Conservation (phyloP, 2,888 invertebrate species). For the Ennomos quercinarius region DNA sequence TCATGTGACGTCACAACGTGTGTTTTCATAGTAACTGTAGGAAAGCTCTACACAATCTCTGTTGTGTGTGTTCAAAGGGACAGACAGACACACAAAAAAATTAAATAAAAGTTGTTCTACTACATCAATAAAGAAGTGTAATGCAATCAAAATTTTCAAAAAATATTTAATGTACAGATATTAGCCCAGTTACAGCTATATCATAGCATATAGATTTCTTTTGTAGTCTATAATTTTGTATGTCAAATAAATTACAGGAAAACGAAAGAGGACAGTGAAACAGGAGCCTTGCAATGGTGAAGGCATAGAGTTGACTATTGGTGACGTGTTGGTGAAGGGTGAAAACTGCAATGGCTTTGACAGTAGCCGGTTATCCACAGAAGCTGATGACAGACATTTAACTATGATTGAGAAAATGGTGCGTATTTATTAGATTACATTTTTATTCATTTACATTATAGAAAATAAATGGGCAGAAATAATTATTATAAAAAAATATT, state of each 20-base stretch:
- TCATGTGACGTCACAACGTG: no score
- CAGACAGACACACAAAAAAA: no score
- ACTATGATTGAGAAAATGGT: constrained; percentile 73
- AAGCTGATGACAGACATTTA: constrained; percentile 63
- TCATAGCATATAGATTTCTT: no score
- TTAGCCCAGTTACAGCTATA: no score
- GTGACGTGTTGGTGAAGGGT: constrained; percentile 53
- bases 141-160: no score
- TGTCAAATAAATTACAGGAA: constrained; percentile 51
- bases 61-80: no score
- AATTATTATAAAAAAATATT: constrained; percentile 15
- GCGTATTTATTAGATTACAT: constrained; percentile 24
- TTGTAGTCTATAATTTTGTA: not conserved
- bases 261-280: constrained; percentile 56
- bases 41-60: no score
- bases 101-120: no score
- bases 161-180: no score
- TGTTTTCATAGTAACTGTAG: no score
- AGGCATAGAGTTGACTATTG: constrained; percentile 50
- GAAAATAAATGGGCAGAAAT: no score
- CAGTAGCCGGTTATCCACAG: constrained; percentile 46
- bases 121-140: no score
- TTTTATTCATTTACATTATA: not conserved
- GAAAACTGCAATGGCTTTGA: constrained; percentile 50
- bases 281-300: constrained; percentile 63